These are phyloP conservation scores for Anhinga anhinga DNA, from an alignment of 2,113 vertebrate genomes.

Conservation along the genomic window DNA sequence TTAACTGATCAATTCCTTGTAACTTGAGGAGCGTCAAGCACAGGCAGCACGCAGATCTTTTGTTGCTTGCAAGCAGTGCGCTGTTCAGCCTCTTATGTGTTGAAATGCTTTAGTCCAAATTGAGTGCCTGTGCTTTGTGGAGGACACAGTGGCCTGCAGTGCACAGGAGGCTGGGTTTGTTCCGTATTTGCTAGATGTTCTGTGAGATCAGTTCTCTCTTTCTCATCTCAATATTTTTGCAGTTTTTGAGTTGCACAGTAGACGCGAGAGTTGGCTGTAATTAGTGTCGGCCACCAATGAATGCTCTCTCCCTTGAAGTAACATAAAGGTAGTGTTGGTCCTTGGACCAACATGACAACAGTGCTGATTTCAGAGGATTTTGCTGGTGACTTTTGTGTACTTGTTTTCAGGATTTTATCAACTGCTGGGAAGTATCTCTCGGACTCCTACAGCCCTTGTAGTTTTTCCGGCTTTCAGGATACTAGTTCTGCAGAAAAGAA, in stretches of 20 bases:
- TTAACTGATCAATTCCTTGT: not conserved
- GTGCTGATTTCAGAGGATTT: not conserved
- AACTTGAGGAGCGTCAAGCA: not conserved
- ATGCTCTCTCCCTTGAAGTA: not conserved
- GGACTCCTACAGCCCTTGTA: conserved; percentile 93
- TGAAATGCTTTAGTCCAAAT: not conserved
- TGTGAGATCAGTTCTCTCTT: not conserved
- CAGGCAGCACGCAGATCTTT: not conserved
- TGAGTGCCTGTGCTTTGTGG: not conserved
- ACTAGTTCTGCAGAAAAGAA: conserved; percentile 81
- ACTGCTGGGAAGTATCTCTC: conserved; percentile 90
- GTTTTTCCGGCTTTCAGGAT: conserved; percentile 88
- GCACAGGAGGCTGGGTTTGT: not conserved
- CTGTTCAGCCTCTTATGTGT: not conserved
- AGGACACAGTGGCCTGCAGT: not conserved
- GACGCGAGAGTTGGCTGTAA: not conserved
- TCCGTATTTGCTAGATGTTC: fast-evolving
- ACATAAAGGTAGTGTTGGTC: not conserved
- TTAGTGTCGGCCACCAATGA: not conserved
- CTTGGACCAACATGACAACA: not conserved
- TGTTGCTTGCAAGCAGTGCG: not conserved
- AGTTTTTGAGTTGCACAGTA: not conserved
- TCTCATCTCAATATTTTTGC: not conserved
- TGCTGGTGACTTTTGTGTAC: not conserved
- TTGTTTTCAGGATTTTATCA: conserved; percentile 84